Percentiles rank a stretch among this genome's conserved stretches.
Evolutionary conservation across 2,888 invertebrate species (phyloP).

Genomic region (Elgonia sp.): DNA sequence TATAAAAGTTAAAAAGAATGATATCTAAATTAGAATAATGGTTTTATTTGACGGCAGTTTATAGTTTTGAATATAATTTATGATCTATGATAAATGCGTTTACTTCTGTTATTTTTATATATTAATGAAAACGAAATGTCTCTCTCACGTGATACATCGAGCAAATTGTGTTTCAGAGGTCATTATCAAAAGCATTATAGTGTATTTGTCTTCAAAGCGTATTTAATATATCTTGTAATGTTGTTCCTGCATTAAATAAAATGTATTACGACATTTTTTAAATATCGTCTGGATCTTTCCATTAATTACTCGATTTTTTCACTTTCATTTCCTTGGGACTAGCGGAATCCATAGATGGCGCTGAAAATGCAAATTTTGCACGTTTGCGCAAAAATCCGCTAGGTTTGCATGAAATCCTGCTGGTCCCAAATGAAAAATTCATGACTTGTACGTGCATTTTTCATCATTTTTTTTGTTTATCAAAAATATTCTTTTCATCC

Average conservation of each 20-base stretch:
- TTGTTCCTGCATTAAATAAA: slow-evolving; percentile 72
- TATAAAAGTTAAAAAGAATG: slow-evolving; percentile 37
- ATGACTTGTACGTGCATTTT: too few relatives aligned
- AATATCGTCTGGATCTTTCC: slow-evolving; percentile 14
- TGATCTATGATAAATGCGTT: slow-evolving; percentile 51
- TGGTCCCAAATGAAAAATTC: too few relatives aligned
- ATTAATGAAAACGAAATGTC: slow-evolving; percentile 52
- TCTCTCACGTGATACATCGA: slow-evolving; percentile 55
- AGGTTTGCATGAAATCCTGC: too few relatives aligned
- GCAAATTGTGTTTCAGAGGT: slow-evolving; percentile 59
- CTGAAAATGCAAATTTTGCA: too few relatives aligned
- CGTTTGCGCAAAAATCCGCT: too few relatives aligned
- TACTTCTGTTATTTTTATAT: slow-evolving; percentile 65
- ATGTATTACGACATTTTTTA: slow-evolving; percentile 66
- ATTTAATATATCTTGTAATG: slow-evolving; percentile 69
- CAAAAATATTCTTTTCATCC: slow-evolving; percentile 2
- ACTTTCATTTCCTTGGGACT: neutral
- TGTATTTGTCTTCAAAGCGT: slow-evolving; percentile 64
- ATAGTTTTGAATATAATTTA: slow-evolving; percentile 65
- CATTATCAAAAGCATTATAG: slow-evolving; percentile 60
- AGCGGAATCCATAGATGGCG: too few relatives aligned
- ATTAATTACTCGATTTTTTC: neutral
- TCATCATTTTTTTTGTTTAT: neutral
- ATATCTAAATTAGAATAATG: slow-evolving; percentile 54
- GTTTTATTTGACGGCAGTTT: slow-evolving; percentile 43